Evolutionary conservation across 64 coral and sea anemone genomes (phyloP), one percentile per base, ranked within the genome.

Genomic region (Pocillopora damicornis): DNA sequence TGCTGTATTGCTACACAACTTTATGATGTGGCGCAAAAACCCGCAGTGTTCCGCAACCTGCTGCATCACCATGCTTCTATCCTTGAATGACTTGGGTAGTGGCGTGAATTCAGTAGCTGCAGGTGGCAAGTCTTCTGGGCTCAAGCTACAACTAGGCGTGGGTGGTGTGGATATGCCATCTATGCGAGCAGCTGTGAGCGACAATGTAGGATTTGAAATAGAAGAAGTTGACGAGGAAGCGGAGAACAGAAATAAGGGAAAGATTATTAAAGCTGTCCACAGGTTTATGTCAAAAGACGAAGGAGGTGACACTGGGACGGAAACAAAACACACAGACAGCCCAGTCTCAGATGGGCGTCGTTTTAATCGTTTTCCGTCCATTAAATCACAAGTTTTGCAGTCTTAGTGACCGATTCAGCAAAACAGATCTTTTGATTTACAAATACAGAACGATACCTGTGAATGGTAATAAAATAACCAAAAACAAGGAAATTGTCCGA

Each of bases 181-280:
- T 10, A 77, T 77, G 75, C 16, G 38, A 42, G 14, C 79, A 65
- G 60, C 79, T 63, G 79, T 81, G 35, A 81, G 35, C 20, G 79
- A 81, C 37, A 81, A 81, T 81, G 61, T 81, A 18, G 79, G 30
- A 15, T 81, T 81, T 37, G 79, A 81, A 81, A 81, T 81, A 37
- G 79, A 81, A 81, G 79, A 64, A 81, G 37, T 14, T 2, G 79
- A 37, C 15, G 79, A 64, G 4, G 60, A 25, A 1, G n/a, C 14
- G 6, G 6, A 18, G 4, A 37, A 63, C 17, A 63, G 38, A 30
- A 17, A 35, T 25, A 62, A 62, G 63, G 60, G 22, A 37, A 18
- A n/a, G 60, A 35, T 17, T 2, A 1, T 63, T 18, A 35, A 81
- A 61, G 60, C 79, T 35, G 25, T 62, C 42, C 42, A 7, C 36